phyloP scores from a whole-genome alignment of 2,113 vertebrate genomes.

The Sciurus niger region DNA sequence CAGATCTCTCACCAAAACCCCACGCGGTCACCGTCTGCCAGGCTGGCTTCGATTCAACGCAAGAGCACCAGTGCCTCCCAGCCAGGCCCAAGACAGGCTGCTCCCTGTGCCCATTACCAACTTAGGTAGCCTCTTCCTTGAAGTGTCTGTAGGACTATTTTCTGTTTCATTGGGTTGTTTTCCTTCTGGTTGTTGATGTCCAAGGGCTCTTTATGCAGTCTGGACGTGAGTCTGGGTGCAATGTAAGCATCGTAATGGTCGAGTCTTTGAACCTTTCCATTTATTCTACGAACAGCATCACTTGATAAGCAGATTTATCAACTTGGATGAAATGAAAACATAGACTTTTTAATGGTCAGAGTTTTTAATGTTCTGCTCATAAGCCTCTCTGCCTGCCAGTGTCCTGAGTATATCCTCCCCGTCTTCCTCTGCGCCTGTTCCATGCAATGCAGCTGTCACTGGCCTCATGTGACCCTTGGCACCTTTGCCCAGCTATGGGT shows the following conservation, averaged over 20 bases:
- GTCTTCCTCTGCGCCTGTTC: neutral
- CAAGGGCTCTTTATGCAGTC: neutral
- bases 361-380: neutral
- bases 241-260: too few relatives aligned
- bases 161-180: neutral
- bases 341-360: neutral
- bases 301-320: neutral
- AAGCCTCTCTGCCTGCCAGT: neutral
- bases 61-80: neutral
- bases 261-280: neutral
- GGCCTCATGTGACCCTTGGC: neutral
- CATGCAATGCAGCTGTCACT: fast-evolving
- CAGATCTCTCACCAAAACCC: neutral
- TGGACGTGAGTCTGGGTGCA: neutral
- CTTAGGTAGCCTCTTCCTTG: neutral
- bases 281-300: neutral
- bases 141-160: neutral
- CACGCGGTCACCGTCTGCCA: neutral
- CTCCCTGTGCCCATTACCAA: neutral
- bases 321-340: neutral
- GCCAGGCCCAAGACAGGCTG: neutral
- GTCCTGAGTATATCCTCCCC: neutral
- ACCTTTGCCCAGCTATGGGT: neutral
- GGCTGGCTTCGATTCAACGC: fast-evolving
- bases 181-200: neutral